Evolutionary conservation across 1,140 invertebrate genomes (phyloP).

Genomic region (Drosophila melanogaster): DNA sequence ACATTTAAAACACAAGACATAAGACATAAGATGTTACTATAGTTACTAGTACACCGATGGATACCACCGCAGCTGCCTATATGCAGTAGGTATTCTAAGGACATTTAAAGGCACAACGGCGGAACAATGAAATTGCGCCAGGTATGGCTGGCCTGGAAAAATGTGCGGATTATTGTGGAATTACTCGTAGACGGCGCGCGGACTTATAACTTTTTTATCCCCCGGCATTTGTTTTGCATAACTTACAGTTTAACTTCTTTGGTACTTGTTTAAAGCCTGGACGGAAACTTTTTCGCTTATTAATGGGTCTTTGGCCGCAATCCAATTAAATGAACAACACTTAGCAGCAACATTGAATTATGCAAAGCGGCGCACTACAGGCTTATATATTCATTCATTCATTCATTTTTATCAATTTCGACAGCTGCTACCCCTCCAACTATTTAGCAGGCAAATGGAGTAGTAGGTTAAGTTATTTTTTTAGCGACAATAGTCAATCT

Average conservation of each 20-base stretch:
- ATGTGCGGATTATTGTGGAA: constrained; percentile 2
- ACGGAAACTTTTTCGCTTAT: background rate
- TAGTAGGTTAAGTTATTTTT: background rate
- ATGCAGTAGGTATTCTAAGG: background rate
- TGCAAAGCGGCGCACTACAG: background rate
- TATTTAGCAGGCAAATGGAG: too few species aligned
- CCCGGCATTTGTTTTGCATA: background rate
- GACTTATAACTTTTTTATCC: constrained; percentile 7
- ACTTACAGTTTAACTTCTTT: background rate
- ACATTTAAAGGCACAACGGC: background rate
- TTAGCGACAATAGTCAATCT: constrained; percentile 7
- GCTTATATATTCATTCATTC: background rate
- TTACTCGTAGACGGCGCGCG: background rate
- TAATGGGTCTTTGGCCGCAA: background rate
- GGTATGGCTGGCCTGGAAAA: background rate
- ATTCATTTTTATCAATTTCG: background rate
- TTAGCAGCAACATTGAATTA: constrained; percentile 1
- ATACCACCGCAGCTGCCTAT: background rate
- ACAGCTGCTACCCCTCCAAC: background rate
- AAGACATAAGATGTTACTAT: background rate
- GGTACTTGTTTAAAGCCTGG: background rate
- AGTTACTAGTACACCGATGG: background rate
- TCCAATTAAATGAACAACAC: constrained; percentile 2
- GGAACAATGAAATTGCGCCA: background rate
- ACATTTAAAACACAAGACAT: background rate